Base-by-base conservation (phyloP, 2,888 invertebrate species). In the Mesorhabditis spiculigera region DNA sequence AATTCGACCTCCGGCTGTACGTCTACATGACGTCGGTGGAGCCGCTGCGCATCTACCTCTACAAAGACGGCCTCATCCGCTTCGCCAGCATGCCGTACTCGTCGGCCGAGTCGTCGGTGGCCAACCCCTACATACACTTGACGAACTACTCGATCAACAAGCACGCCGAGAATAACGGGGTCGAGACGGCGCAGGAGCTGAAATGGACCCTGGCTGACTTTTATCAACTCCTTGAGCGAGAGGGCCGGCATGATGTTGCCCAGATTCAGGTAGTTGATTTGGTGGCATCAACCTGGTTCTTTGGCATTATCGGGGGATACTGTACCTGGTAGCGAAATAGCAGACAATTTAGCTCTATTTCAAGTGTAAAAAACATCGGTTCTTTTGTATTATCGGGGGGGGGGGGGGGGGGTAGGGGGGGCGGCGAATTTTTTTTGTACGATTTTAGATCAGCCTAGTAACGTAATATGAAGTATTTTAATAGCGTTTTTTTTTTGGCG, bases 21-120 rank as follows among this genome's bases (percentile, higher is more conserved):
- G 94, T 96, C 76, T 97, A n/a, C 74, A 92, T 97, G 16, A 94
- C 96, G 0, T 94, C 93, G 44, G 93, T 94, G 85, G 94, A 97
- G 88, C 97, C 97, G 0, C n/a, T n/a, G n/a, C 89, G 94, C 61
- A 91, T 96, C 76, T 97, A 97, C 87, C 89, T 98, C 75, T 97
- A 95, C 86, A 94, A 97, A 84, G 95, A 98, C 86, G 97, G 97
- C 0, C 89, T 97, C 70, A 95, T 84, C 5, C 71, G 86, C 65
- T 86, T 85, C 67, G 86, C 86, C 45, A 79, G 78, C 72, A 75
- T 81, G 28, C 76, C 77, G 76, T 86, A 86, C 68, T 80, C 81
- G 4, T 79, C 85, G 5, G 85, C 86, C 5, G 80, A n/a, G 79
- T 86, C 87, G 73, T 86, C n/a, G 66, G 79, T 89, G 67, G 85